Evolutionary conservation across 2,797 vertebrate genomes (phyloP), one percentile per base, ranked within the genome.

Genomic region (Nannoperca obscura): DNA sequence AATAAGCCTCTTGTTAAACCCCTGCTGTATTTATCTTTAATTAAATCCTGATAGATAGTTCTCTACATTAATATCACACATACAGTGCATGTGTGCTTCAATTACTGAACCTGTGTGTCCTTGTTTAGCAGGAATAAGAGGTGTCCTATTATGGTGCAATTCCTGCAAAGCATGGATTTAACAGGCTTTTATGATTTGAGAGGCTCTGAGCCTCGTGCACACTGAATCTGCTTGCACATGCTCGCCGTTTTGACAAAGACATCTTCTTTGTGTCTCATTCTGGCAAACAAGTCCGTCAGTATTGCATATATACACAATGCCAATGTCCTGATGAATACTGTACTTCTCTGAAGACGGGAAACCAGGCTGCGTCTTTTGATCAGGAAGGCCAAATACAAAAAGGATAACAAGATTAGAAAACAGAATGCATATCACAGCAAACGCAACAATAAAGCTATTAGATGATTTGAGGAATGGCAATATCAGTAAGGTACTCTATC

Each of bases 21-120:
- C 62, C 27, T 81, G 81, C 76, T 82, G 79, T 90, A 87, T 94
- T 93, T 94, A 94, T 94, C 91, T 93, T 94, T 93, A 92, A 94
- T 93, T 93, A 91, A 90, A 91, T 80, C 79, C 69, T 54, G 72
- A 75, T 66, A 77, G 85, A 89, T 81, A 80, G 75, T 78, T 78
- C 69, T 80, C 65, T 52, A 68, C 82, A 74, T 85, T 80, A 81
- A 86, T 88, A 86, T 78, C 72, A n/a, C 47, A 66, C 62, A 57
- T 60, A 54, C 61, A 44, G 78, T 66, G 55, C 49, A 73, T 14
- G 22, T 53, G 67, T 57, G 66, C 65, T 71, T 71, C 62, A 67
- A 42, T 46, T 65, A 53, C 71, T 55, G 62, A 83, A 82, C 73
- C 76, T 60, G 76, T 19, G 67, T 82, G 75, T 86, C 61, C 77